Percentiles rank a stretch among this genome's conserved stretches.
Conservation (phyloP, 2,113 vertebrate genomes). For the Ancistrus triradiatus region DNA sequence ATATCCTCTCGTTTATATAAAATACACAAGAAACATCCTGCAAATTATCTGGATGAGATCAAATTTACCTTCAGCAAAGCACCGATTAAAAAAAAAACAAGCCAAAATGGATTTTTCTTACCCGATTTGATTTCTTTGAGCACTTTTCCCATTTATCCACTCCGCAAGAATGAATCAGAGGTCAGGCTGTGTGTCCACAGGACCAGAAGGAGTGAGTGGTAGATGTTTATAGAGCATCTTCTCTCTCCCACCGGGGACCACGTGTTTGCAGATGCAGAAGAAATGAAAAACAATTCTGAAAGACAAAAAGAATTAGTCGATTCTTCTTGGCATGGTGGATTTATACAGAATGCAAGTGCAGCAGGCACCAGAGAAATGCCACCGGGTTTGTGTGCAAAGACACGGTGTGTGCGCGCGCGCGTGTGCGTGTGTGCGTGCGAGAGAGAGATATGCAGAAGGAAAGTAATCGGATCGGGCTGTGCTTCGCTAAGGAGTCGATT, state of each 20-base stretch:
- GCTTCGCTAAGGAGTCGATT: conserved; percentile 63
- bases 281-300: not conserved
- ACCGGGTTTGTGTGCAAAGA: not conserved
- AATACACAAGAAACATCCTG: not conserved
- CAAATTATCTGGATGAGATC: not conserved
- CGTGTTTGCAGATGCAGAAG: not conserved
- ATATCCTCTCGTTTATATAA: too few species aligned
- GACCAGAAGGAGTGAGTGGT: not conserved
- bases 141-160: conserved; percentile 1
- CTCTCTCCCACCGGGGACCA: not conserved
- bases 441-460: conserved; percentile 47
- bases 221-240: not conserved
- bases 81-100: not conserved
- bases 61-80: not conserved
- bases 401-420: not conserved
- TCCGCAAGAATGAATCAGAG: not conserved
- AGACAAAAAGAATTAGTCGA: not conserved
- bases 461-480: conserved; percentile 62
- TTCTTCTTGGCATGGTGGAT: conserved; percentile 13
- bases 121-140: not conserved
- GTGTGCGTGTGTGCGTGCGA: not conserved
- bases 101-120: not conserved
- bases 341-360: not conserved
- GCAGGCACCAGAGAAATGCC: not conserved
- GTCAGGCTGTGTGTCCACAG: not conserved